phyloP scores from a whole-genome alignment of 2,888 invertebrate genomes.

The Pammene aurita region DNA sequence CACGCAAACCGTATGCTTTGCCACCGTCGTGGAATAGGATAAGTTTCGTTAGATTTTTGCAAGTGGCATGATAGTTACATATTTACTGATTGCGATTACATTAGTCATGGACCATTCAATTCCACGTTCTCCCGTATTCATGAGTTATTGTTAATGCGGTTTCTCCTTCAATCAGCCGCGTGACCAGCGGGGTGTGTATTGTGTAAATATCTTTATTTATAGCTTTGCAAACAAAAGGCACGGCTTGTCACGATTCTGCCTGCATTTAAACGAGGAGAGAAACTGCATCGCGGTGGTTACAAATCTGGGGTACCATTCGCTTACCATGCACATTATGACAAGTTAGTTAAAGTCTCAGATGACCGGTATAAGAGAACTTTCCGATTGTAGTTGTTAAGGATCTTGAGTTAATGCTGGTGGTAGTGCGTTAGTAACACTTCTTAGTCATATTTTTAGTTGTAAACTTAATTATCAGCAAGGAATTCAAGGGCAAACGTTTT shows the following conservation, averaged over 20 bases:
- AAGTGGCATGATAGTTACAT: neutral
- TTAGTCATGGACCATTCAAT: conserved; percentile 43
- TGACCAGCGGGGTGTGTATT: conserved; percentile 46
- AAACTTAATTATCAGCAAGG: too few species aligned
- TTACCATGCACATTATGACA: conserved; percentile 45
- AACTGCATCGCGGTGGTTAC: conserved; percentile 24
- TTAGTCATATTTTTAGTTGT: too few species aligned
- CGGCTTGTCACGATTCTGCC: conserved; percentile 53
- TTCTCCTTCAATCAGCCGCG: conserved; percentile 59
- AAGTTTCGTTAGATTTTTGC: neutral
- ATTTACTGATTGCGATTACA: neutral
- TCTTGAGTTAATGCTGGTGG: too few species aligned
- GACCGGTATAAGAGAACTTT: neutral
- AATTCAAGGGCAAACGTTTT: too few species aligned
- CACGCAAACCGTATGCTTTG: neutral
- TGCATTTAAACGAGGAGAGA: conserved; percentile 51
- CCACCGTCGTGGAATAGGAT: neutral
- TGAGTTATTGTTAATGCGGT: conserved; percentile 53
- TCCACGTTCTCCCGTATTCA: conserved; percentile 43
- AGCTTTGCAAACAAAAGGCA: conserved; percentile 52
- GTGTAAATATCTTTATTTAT: conserved; percentile 46
- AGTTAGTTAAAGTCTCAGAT: neutral
- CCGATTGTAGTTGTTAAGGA: neutral
- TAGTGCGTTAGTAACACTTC: too few species aligned
- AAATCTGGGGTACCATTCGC: conserved; percentile 47